These are phyloP conservation scores for Cydia splendana DNA, from an alignment of 1,140 invertebrate species.

Conservation along the genomic window DNA sequence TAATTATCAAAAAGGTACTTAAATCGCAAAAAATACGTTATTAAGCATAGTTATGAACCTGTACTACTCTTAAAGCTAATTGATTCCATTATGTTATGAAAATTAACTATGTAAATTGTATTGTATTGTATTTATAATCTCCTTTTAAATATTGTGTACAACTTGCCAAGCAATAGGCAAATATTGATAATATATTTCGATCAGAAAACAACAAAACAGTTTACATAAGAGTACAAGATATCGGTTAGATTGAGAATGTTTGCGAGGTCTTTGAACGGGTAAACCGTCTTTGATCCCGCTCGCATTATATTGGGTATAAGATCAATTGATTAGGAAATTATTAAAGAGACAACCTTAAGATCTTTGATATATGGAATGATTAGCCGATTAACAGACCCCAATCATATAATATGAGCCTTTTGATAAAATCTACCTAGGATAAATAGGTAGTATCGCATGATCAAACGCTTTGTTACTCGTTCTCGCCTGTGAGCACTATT, in stretches of 20 bases:
- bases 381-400: conserved; percentile 24
- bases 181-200: not conserved
- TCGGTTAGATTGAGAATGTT: not conserved
- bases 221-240: not conserved
- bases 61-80: too few species aligned
- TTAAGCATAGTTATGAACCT: too few species aligned
- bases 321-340: conserved; percentile 22
- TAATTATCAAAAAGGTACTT: too few species aligned
- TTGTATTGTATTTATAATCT: too few species aligned
- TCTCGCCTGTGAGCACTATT: not conserved
- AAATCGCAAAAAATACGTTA: too few species aligned
- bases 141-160: too few species aligned
- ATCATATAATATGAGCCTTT: conserved; percentile 10
- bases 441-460: not conserved
- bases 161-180: too few species aligned
- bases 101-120: too few species aligned
- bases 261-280: not conserved
- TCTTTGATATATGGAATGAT: conserved; percentile 19
- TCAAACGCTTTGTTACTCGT: not conserved
- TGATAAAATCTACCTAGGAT: not conserved
- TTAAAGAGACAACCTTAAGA: conserved; percentile 27
- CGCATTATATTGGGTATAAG: conserved; percentile 4
- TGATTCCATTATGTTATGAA: too few species aligned
- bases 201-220: not conserved
- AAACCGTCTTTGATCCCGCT: conserved; percentile 15